Evolutionary conservation across 2,797 vertebrate genomes (phyloP), one percentile per base, ranked within the genome.

Genomic region (Remorina albescens): DNA sequence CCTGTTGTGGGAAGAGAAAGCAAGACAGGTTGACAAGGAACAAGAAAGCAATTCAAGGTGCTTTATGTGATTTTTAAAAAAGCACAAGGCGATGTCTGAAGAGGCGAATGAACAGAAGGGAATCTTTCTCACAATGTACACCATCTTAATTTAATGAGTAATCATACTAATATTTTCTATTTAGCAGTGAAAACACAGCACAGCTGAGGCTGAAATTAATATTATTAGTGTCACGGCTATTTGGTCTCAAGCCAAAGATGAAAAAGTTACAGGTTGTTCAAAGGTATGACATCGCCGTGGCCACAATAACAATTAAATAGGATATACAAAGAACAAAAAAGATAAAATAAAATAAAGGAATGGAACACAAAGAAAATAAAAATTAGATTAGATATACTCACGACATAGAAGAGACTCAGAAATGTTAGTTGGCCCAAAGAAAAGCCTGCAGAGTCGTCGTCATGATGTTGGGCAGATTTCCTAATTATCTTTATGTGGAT

Each of bases 1-100:
- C 75, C 56, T 86, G 61, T 88, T 39, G 54, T 88, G 57, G 25
- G 16, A 26, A 47, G 10, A 13, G 50, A 0, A 25, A 60, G 26
- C n/a, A 8, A 30, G 21, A 3, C 30, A 6, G 25, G 41, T 58
- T 49, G 37, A 47, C 47, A 5, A 13, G 47, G 18, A 28, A 21
- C 46, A 42, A 49, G 7, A 21, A 39, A 21, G 23, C 15, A 9
- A 12, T 41, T 54, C 4, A 46, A 41, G 49, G 5, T 6, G 18
- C 36, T 67, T 50, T 39, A 47, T 16, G 21, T 23, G 19, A 23
- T 30, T 42, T 37, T 2, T 28, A 9, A 46, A 39, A 28, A 57
- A 50, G 53, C 34, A 54, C 25, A 5, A 30, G 11, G 53, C 5
- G 53, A 34, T 19, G 9, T 4, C 12, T 18, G 19, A n/a, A 12